Evolutionary conservation across 1,140 invertebrate species (phyloP).

Genomic region (Oncopodura yosiiana): DNA sequence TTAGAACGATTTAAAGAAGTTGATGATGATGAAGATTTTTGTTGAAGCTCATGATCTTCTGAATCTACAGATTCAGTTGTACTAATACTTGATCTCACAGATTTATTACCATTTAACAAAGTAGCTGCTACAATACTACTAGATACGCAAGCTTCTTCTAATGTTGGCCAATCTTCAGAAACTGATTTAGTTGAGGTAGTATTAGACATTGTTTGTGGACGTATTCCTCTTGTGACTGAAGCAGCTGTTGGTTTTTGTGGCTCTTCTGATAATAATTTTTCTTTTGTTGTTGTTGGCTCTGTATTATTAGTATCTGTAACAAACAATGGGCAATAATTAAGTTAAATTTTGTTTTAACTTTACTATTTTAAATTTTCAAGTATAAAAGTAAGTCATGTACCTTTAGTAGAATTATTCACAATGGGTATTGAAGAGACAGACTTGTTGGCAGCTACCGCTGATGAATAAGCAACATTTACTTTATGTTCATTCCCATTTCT

Average conservation of each 20-base stretch:
- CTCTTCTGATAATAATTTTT: no score
- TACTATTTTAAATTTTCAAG: no score
- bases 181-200: background rate
- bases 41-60: conserved; percentile 10
- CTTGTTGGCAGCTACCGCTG: background rate
- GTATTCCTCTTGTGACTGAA: no score
- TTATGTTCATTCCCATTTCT: background rate
- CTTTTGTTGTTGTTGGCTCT: no score
- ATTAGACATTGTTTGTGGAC: no score
- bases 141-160: conserved; percentile 10
- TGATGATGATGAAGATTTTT: background rate
- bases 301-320: no score
- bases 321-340: no score
- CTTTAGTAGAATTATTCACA: no score
- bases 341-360: no score
- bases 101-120: background rate
- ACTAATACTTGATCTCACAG: conserved; percentile 1
- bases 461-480: no score
- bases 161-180: conserved; percentile 6
- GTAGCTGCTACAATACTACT: background rate
- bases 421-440: background rate
- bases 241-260: no score
- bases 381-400: no score
- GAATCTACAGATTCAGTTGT: conserved; percentile 27
- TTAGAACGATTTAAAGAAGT: conserved; percentile 1